Evolutionary conservation across 1,140 invertebrate species (phyloP).

Genomic region (Nebria ingens): DNA sequence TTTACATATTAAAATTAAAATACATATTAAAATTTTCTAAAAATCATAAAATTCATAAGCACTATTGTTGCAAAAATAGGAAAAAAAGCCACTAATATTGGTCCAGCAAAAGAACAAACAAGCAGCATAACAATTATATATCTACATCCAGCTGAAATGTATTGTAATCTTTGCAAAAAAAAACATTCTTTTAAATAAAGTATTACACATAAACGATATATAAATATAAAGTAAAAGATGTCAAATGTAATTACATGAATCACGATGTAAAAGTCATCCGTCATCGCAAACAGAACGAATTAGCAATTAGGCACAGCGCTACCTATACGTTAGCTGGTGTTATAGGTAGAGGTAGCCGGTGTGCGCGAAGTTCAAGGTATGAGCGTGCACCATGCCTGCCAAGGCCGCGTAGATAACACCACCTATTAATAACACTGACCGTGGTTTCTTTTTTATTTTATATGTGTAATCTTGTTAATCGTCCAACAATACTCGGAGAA

Average conservation of each 20-base stretch:
- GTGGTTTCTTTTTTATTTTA: background rate
- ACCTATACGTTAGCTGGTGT: background rate
- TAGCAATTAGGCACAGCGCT: background rate
- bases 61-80: no score
- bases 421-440: background rate
- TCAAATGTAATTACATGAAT: background rate
- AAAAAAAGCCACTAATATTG: no score
- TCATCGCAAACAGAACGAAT: background rate
- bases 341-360: no score
- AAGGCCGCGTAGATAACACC: background rate
- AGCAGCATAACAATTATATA: no score
- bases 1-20: no score
- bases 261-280: background rate
- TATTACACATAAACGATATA: no score
- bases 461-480: background rate
- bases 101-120: no score
- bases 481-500: background rate
- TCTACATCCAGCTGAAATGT: no score
- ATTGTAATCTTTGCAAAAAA: no score
- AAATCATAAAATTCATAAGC: no score
- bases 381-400: background rate
- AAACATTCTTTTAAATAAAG: no score
- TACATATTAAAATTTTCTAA: no score
- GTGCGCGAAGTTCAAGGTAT: constrained; percentile 6
- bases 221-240: background rate